Evolutionary conservation across 2,888 invertebrate species (phyloP), one percentile per base, ranked within the genome.

Genomic region (Eupithecia insigniata): DNA sequence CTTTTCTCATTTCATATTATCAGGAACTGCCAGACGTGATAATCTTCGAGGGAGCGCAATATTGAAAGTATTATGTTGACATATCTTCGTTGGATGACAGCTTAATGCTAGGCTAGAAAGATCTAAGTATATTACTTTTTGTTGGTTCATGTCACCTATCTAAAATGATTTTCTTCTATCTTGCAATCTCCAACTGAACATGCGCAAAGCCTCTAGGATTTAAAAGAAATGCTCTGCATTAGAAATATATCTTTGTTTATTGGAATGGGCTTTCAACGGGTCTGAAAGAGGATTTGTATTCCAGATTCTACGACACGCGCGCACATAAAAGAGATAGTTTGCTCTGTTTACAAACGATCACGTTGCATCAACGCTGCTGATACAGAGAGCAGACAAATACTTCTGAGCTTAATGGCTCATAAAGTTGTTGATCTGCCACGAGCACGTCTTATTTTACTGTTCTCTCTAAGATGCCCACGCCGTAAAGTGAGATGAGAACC

Each of bases 1-100:
- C n/a, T 34, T 62, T n/a, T 73, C 58, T 67, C 72, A 58, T 64
- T 74, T 60, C 36, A 73, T 70, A 78, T 76, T 75, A 78, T 77
- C 77, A 80, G 77, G 70, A 72, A 73, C 73, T 79, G 75, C 77
- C 85, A 88, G 89, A 87, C 87, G 80, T 82, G 85, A 84, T 88
- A 89, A 90, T 89, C 88, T 85, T 78, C 78, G 73, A 80, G 80
- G 81, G 77, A 80, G 75, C 80, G 87, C 83, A 88, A 90, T 90
- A 90, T 90, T 84, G 75, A 75, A 78, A 80, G 83, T 83, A 84
- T 85, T 85, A 87, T 85, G 79, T 77, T 78, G 81, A 77, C 85
- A 84, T 85, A 87, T 85, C 85, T 86, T 83, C 78, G 80, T 79
- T 80, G 79, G 81, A 82, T 82, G 88, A 83, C 84, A 83, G 82